Percentiles rank a stretch among this genome's conserved stretches.
Conservation (phyloP, 92 coral and sea anemone genomes). For the Meandrina meandrites region DNA sequence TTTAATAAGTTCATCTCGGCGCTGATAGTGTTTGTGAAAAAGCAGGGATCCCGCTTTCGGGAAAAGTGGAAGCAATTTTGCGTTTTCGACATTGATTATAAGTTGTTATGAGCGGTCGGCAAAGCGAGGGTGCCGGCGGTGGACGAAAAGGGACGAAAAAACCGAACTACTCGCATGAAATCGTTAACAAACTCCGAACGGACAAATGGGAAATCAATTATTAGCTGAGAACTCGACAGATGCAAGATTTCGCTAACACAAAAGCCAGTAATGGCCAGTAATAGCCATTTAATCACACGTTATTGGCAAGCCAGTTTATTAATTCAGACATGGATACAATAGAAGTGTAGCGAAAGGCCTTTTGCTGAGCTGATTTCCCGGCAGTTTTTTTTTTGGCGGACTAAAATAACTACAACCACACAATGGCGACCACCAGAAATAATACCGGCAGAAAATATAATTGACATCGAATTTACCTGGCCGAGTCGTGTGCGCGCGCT, state of each 20-base stretch:
- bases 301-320: conserved; percentile 60
- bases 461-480: not conserved
- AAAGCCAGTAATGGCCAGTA: conserved; percentile 67
- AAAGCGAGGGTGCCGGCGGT: conserved; percentile 80
- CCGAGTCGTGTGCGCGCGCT: not conserved
- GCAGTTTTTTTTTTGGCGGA: conserved; percentile 38
- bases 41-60: conserved; percentile 33
- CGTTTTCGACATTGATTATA: conserved; percentile 14
- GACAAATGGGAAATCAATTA: conserved; percentile 92
- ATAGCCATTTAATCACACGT: conserved; percentile 76
- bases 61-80: conserved; percentile 17
- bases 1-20: conserved; percentile 70
- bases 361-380: conserved; percentile 26
- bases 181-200: conserved; percentile 67
- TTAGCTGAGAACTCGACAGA: conserved; percentile 87
- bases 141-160: conserved; percentile 8
- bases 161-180: conserved; percentile 44
- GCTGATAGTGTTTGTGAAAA: conserved; percentile 41
- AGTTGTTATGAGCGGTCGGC: conserved; percentile 16
- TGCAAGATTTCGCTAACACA: conserved; percentile 68
- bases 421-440: not conserved
- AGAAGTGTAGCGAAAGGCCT: conserved; percentile 22
- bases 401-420: conserved; percentile 42
- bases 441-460: conserved; percentile 11
- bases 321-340: conserved; percentile 54